Evolutionary conservation across 2,888 invertebrate genomes (phyloP).

Genomic region (Euzophera pinguis): DNA sequence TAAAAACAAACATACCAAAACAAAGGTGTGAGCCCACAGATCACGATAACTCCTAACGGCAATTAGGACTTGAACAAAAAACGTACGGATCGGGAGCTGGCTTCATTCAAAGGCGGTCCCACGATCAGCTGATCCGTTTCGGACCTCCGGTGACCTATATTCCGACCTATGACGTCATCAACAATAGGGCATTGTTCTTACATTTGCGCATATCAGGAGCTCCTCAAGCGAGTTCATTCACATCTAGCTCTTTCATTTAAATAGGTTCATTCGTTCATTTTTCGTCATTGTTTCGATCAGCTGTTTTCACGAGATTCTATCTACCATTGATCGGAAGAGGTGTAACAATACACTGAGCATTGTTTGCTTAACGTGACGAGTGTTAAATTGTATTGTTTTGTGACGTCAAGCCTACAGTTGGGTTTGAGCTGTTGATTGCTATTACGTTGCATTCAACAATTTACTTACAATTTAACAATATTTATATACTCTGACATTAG

Average conservation of each 20-base stretch:
- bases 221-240: conserved; percentile 75
- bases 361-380: conserved; percentile 46
- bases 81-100: conserved; percentile 35
- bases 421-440: conserved; percentile 16
- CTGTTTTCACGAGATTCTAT: conserved; percentile 69
- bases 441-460: not conserved
- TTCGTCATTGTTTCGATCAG: conserved; percentile 73
- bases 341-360: conserved; percentile 58
- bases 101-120: conserved; percentile 40
- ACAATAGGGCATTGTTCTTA: conserved; percentile 77
- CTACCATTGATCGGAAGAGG: conserved; percentile 61
- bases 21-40: conserved; percentile 10
- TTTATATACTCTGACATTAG: no score
- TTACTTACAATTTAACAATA: no score
- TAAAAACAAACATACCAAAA: conserved; percentile 9
- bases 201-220: conserved; percentile 73
- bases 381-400: conserved; percentile 59
- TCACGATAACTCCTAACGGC: conserved; percentile 21
- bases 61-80: conserved; percentile 30
- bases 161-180: conserved; percentile 71
- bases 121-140: conserved; percentile 75
- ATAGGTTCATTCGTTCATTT: conserved; percentile 74
- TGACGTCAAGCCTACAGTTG: conserved; percentile 42
- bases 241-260: conserved; percentile 62
- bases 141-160: conserved; percentile 74